Base-by-base conservation (phyloP, 2,113 vertebrate genomes). In the Megaleporinus macrocephalus region DNA sequence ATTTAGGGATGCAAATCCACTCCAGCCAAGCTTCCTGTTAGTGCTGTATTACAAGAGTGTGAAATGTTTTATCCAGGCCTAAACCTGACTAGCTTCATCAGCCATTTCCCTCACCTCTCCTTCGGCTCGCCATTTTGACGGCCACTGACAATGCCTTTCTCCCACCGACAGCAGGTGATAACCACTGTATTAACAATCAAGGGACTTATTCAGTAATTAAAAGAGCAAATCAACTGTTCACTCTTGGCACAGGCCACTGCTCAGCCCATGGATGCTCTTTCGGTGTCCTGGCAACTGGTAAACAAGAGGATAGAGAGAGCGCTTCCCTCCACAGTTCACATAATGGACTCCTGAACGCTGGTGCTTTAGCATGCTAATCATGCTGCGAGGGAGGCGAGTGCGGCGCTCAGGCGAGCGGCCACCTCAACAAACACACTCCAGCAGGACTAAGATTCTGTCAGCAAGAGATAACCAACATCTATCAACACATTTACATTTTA, bases 341-440 rank as follows among this genome's bases (percentile, higher is more conserved):
- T 89, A 90, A 87, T 71, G 73, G 88, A 86, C 89, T 90, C 86
- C 89, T 82, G 65, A 73, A 86, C 86, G 72, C 15, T 70, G 87
- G 91, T 90, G 92, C 89, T 89, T 92, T 82, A 82, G 92, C 90
- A 92, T 93, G 87, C 86, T 86, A 93, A 92, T 92, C 84, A 89
- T 69, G 59, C 75, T 86, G 88, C 65, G 66, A 87, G 89, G 88
- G 82, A 85, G 72, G 76, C 22, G 57, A n/a, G 27, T n/a, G 47
- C 71, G 29, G 30, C 59, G n/a, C n/a, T 68, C 30, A 57, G 61
- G 11, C 36, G 36, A 61, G 33, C 72, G 55, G 5, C 33, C 49
- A 81, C 80, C 73, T 70, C 80, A 59, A 69, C 74, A 82, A 82
- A 76, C 73, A 59, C 70, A 74, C 71, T 74, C 71, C 61, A 74